A percentile compares a stretch with the other conserved stretches of the same genome.
phyloP scores from a whole-genome alignment of 2,888 invertebrate species.

The Eustalomyia histrio region DNA sequence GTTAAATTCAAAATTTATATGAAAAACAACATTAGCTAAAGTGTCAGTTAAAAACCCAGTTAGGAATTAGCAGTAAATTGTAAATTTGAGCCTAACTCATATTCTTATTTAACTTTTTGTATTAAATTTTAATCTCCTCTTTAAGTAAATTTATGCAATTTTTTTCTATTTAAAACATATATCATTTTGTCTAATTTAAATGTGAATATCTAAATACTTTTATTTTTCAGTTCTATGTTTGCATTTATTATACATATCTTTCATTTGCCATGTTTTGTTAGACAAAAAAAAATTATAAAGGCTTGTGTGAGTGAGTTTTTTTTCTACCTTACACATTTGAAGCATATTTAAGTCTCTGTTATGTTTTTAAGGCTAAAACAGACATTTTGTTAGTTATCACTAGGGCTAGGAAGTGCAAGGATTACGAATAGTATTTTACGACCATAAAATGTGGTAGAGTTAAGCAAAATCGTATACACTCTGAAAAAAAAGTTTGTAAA shows the following conservation, averaged over 20 bases:
- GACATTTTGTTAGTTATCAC: slow-evolving; percentile 25
- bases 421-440: no score
- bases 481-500: no score
- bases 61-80: no score
- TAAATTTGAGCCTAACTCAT: no score
- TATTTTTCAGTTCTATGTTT: slow-evolving; percentile 40
- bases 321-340: background rate
- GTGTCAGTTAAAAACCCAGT: no score
- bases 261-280: slow-evolving; percentile 53
- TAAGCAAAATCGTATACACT: no score
- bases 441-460: no score
- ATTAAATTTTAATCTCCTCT: no score
- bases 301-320: slow-evolving; percentile 12
- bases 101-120: no score
- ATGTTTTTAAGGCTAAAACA: slow-evolving; percentile 50
- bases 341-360: slow-evolving; percentile 49
- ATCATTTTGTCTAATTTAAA: background rate
- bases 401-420: no score
- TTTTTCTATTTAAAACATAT: background rate
- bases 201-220: slow-evolving; percentile 43
- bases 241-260: slow-evolving; percentile 38
- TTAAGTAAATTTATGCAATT: background rate
- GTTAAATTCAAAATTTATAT: no score
- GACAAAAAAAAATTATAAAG: slow-evolving; percentile 42
- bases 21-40: no score